phyloP scores from a whole-genome alignment of 1,140 invertebrate species.

The Cataglyphis hispanica region DNA sequence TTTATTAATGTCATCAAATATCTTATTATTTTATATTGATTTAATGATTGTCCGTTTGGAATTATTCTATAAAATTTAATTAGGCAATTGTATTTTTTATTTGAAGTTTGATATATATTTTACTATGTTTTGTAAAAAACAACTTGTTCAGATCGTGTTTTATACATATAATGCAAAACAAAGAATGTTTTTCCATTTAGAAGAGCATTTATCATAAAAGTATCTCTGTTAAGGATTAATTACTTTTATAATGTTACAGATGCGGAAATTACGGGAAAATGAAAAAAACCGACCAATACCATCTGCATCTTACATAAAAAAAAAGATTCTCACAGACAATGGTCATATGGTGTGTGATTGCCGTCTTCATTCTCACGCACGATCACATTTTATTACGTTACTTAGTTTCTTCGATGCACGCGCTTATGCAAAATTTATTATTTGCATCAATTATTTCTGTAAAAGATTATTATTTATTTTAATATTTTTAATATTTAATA shows the following conservation, averaged over 20 bases:
- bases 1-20: background rate
- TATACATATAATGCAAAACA: background rate
- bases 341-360: constrained; percentile 77
- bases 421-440: background rate
- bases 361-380: background rate
- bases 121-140: background rate
- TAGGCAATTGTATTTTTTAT: constrained; percentile 9
- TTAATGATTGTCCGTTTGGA: background rate
- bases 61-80: background rate
- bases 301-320: constrained; percentile 78
- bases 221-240: background rate
- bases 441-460: background rate
- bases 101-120: background rate
- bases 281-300: constrained; percentile 81
- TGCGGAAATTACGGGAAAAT: constrained; percentile 83
- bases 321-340: constrained; percentile 77
- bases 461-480: background rate
- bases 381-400: background rate
- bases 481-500: background rate
- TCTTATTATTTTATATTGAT: background rate
- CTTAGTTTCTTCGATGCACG: background rate
- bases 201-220: background rate
- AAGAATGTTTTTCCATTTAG: background rate
- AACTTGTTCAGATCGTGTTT: background rate
- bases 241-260: constrained; percentile 78